Conservation (phyloP, 2,113 vertebrate genomes). For the Sinosuthora webbiana region DNA sequence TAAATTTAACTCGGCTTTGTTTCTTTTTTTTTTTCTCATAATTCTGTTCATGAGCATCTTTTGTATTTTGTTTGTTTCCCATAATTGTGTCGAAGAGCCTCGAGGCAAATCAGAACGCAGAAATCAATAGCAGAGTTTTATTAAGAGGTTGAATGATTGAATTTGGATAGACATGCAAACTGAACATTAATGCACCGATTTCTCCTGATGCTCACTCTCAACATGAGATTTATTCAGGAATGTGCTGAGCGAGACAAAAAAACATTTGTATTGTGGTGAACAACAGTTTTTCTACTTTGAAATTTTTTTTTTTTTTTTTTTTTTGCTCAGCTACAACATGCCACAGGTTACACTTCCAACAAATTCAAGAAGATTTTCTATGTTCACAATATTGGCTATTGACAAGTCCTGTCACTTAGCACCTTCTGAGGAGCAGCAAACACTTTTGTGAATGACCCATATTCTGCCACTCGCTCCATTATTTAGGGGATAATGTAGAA, state of each 20-base stretch:
- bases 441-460: background rate
- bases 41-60: background rate
- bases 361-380: background rate
- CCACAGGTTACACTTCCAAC: background rate
- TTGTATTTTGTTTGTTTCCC: background rate
- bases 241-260: background rate
- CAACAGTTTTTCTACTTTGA: background rate
- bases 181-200: background rate
- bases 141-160: background rate
- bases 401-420: background rate
- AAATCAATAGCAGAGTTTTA: slow-evolving; percentile 40
- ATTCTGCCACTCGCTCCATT: background rate
- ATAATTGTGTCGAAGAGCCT: background rate
- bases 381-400: background rate
- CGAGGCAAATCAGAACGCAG: background rate
- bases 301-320: background rate
- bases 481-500: background rate
- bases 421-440: background rate
- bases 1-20: background rate
- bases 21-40: background rate
- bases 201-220: background rate
- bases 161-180: slow-evolving; percentile 10
- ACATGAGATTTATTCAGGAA: background rate
- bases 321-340: background rate
- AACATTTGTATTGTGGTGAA: background rate